phyloP scores from a whole-genome alignment of 2,797 vertebrate genomes.

The Sternarchorhynchus goeldii region DNA sequence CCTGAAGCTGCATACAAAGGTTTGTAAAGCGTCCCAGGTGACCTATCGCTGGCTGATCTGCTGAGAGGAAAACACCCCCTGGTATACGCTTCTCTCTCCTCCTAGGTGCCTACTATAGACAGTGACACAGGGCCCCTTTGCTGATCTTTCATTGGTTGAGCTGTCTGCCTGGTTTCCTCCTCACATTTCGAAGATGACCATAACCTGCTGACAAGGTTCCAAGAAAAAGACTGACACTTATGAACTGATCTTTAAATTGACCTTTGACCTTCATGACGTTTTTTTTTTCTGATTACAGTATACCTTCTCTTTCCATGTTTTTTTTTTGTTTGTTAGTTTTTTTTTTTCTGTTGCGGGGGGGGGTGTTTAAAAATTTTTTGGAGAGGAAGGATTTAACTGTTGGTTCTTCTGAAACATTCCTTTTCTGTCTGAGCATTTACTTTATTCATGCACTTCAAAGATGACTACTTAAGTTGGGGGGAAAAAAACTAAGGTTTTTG shows the following conservation, averaged over 20 bases:
- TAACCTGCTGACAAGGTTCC: conserved; percentile 20
- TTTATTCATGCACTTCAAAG: neutral
- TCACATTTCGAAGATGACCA: conserved; percentile 50
- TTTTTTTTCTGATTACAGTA: neutral
- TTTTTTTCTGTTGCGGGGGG: neutral
- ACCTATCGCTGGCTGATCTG: neutral
- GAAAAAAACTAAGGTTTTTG: neutral
- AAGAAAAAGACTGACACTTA: neutral
- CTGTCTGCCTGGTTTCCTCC: conserved; percentile 43
- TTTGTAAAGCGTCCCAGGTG: conserved; percentile 31
- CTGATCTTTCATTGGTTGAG: conserved; percentile 50
- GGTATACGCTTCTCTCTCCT: conserved; percentile 16
- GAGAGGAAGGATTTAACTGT: conserved; percentile 32
- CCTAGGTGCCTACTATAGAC: conserved; percentile 90
- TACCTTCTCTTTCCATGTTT: conserved; percentile 25
- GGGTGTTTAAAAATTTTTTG: neutral
- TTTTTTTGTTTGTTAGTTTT: conserved; percentile 13
- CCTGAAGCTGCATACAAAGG: conserved; percentile 78
- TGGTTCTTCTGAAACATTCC: conserved; percentile 16
- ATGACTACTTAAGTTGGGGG: neutral
- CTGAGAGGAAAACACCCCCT: neutral
- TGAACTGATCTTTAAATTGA: neutral
- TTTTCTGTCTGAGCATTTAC: neutral
- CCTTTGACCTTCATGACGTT: conserved; percentile 4
- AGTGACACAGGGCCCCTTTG: conserved; percentile 74